Base-by-base conservation (phyloP, 1,140 invertebrate genomes). In the Ephestia elutella region DNA sequence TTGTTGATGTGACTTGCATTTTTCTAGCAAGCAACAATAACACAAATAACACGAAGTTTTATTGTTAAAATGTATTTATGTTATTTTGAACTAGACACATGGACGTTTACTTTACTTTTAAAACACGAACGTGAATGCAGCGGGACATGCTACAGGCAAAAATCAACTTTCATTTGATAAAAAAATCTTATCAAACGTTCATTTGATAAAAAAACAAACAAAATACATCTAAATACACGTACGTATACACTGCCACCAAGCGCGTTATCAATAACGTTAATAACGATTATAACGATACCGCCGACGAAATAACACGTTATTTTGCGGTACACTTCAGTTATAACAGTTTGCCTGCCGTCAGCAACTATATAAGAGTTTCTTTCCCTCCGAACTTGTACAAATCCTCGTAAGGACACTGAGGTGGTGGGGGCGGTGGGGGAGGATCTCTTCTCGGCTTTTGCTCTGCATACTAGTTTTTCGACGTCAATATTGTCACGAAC, bases 381-480 rank as follows among this genome's bases (percentile, higher is more conserved):
- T 84, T 87, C 66, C 84, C 84, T 50, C 85, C 85, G 63, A 69
- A 70, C 66, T 73, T 71, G 54, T 68, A 71, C 48, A 82, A 66
- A 49, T 79, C 81, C 74, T 66, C 60, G 68, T 84, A 73, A 48
- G 80, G 70, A 66, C 68, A 75, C 66, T 72, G 72, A n/a, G n/a
- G n/a, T 57, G 62, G 61, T 48, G 64, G 60, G 49, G 72, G 76
- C 49, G 65, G 63, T 53, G 72, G 77, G 75, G 76, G 74, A 62
- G 66, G 77, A 63, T 77, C 81, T 85, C 80, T 82, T 61, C 71
- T 76, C 62, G 84, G 82, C 75, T 61, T 66, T 64, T 71, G 63
- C 74, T 78, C 80, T 84, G 82, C 85, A 81, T 87, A 87, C 86
- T 90, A 90, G 84, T 90, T 89, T 87, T 90, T 90, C 78, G 89